Base-by-base conservation (phyloP, 2,888 invertebrate genomes). In the Nasonovia ribisnigri region DNA sequence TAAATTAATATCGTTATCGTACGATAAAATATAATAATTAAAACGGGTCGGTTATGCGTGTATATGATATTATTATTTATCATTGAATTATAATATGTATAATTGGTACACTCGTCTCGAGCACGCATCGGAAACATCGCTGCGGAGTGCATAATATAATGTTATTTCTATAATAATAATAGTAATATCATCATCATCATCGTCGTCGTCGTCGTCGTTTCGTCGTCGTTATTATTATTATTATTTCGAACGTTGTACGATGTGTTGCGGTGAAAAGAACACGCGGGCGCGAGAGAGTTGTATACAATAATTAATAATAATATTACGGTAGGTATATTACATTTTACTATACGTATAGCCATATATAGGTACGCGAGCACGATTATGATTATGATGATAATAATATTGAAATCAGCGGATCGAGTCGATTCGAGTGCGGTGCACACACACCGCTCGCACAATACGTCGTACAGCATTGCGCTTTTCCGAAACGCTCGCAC, bases 401-500 rank as follows among this genome's bases (percentile, higher is more conserved):
- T 57, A 43, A 48, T 43, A 60, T 26, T 26, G 57, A 46, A 86
- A 60, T 92, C 92, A 87, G 57, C 29, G 92, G 87, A 92, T 67
- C 92, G 92, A 60, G 26, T 87, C 87, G 67, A 92, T 60, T 92
- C 92, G 92, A 92, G 87, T 92, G 87, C 16, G 5, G 77, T 77
- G 77, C 77, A 36, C n/a, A 36, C n/a, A 54, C 20, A 54, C 54
- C 20, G 24, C 6, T 4, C 10, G 29, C 51, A 54, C 54, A 29
- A 84, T 84, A 8, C 36, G 43, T 24, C 16, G 43, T 36, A 36
- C 48, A 24, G n/a, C 48, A 86, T 90, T 93, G 90, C 93, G 86
- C 90, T 93, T 93, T 93, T 93, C 48, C 86, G 51, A 93, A 88
- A 88, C 51, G 77, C 48, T 36, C 84, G 54, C 51, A 90, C 93